Percentiles rank a stretch among this genome's conserved stretches.
These are phyloP conservation scores for Trinorchestia longiramus DNA, from an alignment of 1,140 invertebrate species.

Conservation along the genomic window DNA sequence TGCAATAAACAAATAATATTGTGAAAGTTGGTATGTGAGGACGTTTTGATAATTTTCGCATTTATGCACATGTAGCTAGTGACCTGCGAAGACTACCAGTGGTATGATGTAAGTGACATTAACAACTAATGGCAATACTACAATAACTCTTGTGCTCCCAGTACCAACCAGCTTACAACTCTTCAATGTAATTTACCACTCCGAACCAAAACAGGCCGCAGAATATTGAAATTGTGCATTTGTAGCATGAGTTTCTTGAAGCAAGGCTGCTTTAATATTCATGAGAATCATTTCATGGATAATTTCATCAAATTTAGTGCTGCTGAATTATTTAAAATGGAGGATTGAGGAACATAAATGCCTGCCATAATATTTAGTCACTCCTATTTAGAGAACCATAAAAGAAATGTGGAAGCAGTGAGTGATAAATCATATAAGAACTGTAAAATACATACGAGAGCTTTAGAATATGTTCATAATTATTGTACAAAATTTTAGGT, in stretches of 20 bases:
- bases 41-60: background rate
- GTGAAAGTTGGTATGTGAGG: background rate
- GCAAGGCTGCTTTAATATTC: background rate
- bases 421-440: background rate
- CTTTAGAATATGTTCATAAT: background rate
- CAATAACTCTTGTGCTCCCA: background rate
- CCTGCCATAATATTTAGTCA: background rate
- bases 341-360: background rate
- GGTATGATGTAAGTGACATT: background rate
- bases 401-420: background rate
- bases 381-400: background rate
- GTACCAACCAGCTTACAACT: background rate
- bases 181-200: background rate
- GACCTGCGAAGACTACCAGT: background rate
- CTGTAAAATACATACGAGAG: background rate
- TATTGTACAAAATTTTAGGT: background rate
- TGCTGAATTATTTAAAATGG: background rate
- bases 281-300: background rate
- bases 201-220: too few species aligned
- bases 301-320: background rate
- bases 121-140: background rate
- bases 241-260: background rate
- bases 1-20: too few species aligned
- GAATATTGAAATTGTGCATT: background rate
- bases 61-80: background rate